A percentile compares a stretch with the other conserved stretches of the same genome.
Evolutionary conservation across 2,888 invertebrate genomes (phyloP).

Genomic region (Hoplodrina blanda): DNA sequence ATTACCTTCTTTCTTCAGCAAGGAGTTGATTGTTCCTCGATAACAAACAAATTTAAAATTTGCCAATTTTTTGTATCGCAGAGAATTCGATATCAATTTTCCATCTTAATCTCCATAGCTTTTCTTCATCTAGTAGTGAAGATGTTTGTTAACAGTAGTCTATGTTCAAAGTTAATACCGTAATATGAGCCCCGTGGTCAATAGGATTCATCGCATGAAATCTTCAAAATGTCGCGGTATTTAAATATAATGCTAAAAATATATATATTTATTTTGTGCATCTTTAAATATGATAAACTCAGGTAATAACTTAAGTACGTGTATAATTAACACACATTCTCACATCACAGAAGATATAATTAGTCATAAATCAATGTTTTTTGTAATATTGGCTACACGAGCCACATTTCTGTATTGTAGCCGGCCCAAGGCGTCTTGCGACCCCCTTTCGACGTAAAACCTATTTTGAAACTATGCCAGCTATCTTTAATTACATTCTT

Average conservation of each 20-base stretch:
- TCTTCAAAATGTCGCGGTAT: background rate
- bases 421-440: constrained; percentile 36
- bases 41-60: background rate
- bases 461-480: constrained; percentile 62
- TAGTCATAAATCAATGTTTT: constrained; percentile 33
- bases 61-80: too few relatives aligned
- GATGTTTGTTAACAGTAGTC: too few relatives aligned
- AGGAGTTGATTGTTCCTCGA: background rate
- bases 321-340: constrained; percentile 31
- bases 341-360: constrained; percentile 13
- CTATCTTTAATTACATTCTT: constrained; percentile 56
- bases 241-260: background rate
- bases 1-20: background rate
- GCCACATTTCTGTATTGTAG: constrained; percentile 2
- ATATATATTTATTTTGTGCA: background rate
- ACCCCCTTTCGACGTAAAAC: constrained; percentile 38
- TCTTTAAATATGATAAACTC: background rate
- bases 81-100: too few relatives aligned
- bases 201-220: background rate
- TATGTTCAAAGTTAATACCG: too few relatives aligned
- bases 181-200: background rate
- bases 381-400: constrained; percentile 12
- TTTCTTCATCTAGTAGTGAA: too few relatives aligned
- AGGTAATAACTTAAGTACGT: constrained; percentile 6
- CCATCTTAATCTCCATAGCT: too few relatives aligned